A percentile compares a stretch with the other conserved stretches of the same genome.
These are phyloP conservation scores for Epinephelus fuscoguttatus DNA, from an alignment of 2,113 vertebrate genomes.

Conservation along the genomic window DNA sequence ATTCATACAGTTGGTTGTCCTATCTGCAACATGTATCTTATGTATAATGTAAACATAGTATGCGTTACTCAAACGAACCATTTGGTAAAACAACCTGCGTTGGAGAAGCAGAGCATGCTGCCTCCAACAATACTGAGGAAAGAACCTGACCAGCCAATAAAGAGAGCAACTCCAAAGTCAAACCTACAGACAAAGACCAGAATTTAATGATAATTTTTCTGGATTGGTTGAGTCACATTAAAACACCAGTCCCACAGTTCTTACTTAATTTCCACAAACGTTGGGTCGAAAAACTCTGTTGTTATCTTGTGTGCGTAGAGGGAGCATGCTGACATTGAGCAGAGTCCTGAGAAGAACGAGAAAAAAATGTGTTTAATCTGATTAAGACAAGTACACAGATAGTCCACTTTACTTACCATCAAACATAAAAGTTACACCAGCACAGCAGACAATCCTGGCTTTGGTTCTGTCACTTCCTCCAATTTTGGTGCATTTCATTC, in stretches of 20 bases:
- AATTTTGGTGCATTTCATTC: slow-evolving; percentile 97
- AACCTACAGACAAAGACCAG: slow-evolving; percentile 73
- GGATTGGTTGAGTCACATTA: not conserved
- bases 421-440: slow-evolving; percentile 90
- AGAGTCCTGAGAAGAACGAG: slow-evolving; percentile 85
- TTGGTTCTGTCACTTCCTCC: slow-evolving; percentile 93
- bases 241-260: slow-evolving; percentile 54
- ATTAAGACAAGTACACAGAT: not conserved
- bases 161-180: slow-evolving; percentile 86
- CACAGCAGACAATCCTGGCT: slow-evolving; percentile 90
- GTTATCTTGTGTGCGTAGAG: slow-evolving; percentile 96
- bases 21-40: not conserved
- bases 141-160: slow-evolving; percentile 87
- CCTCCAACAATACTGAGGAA: slow-evolving; percentile 84
- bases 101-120: slow-evolving; percentile 79
- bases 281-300: slow-evolving; percentile 95
- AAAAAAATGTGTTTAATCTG: too few species aligned
- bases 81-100: slow-evolving; percentile 68
- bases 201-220: not conserved
- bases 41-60: not conserved
- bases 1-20: not conserved
- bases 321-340: slow-evolving; percentile 93
- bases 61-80: slow-evolving; percentile 66
- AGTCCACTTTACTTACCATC: slow-evolving; percentile 85
- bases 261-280: slow-evolving; percentile 94